Evolutionary conservation across 2,888 invertebrate species (phyloP).

Genomic region (Cosmopolites sordidus): DNA sequence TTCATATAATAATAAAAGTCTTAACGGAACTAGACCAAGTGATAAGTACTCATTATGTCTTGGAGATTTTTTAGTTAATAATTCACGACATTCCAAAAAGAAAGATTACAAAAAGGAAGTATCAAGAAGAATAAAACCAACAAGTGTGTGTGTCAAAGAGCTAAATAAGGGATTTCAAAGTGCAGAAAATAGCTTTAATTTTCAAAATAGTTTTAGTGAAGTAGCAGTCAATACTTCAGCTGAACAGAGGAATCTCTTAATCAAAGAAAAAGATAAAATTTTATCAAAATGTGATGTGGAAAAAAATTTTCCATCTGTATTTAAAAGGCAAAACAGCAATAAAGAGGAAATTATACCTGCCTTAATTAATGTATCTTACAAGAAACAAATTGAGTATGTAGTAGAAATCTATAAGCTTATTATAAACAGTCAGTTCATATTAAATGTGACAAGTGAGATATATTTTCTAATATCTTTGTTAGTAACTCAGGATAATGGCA

Average conservation of each 20-base stretch:
- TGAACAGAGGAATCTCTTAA: slow-evolving; percentile 30
- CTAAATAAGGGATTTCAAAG: slow-evolving; percentile 29
- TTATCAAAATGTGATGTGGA: slow-evolving; percentile 20
- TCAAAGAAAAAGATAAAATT: slow-evolving; percentile 34
- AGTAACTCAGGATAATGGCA: slow-evolving; percentile 47
- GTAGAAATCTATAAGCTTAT: slow-evolving; percentile 57
- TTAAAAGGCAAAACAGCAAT: slow-evolving; percentile 15
- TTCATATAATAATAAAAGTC: slow-evolving; percentile 29
- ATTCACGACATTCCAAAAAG: slow-evolving; percentile 31
- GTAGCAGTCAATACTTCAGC: slow-evolving; percentile 23
- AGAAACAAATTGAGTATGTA: slow-evolving; percentile 54
- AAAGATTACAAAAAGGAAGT: slow-evolving; percentile 29
- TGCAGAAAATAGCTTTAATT: slow-evolving; percentile 39
- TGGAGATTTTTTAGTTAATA: slow-evolving; percentile 42
- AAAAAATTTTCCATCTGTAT: slow-evolving; percentile 1
- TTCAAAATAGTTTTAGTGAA: slow-evolving; percentile 30
- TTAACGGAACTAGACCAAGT: slow-evolving; percentile 15
- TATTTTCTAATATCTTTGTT: slow-evolving; percentile 66
- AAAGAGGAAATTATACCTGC: slow-evolving; percentile 44
- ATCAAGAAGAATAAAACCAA: slow-evolving; percentile 53
- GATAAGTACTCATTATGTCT: slow-evolving; percentile 36
- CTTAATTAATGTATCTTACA: slow-evolving; percentile 49
- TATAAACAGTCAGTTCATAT: slow-evolving; percentile 57
- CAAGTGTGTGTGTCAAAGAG: slow-evolving; percentile 40
- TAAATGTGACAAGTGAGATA: slow-evolving; percentile 64